Base-by-base conservation (phyloP, 2,113 vertebrate species). In the Rhizomys pruinosus region DNA sequence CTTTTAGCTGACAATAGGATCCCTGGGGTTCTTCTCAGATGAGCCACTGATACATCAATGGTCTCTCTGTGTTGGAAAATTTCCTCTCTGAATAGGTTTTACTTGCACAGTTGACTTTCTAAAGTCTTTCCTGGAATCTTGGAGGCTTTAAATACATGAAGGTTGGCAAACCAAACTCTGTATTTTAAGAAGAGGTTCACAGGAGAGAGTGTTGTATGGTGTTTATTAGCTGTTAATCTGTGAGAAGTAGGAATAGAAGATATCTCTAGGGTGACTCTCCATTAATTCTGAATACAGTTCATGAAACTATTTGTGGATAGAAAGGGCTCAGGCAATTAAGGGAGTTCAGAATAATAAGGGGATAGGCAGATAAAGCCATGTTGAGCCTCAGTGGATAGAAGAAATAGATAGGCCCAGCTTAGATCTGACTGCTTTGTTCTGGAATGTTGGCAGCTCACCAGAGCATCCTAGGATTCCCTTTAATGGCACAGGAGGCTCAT, bases 141-240 rank as follows among this genome's bases (percentile, higher is more conserved):
- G 10, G 96, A 97, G 97, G 96, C 98, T 98, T 98, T 98, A 98
- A 98, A 98, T 98, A 98, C 85, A 98, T 94, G 66, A 25, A 94
- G 74, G 95, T 84, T 98, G 98, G 98, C 97, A 98, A 98, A 98
- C 80, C 84, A 96, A 98, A 98, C 90, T 96, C 97, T 97, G 89
- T 98, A 98, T 98, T 98, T 98, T 97, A 98, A 97, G 96, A 98
- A 98, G 97, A 98, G 95, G 95, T 98, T 97, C 97, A 96, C 96
- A 97, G 92, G 96, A 98, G 96, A 98, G 95, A 96, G 97, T 97
- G 90, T 89, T 96, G 95, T 96, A 92, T 95, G 97, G 98, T 98
- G 98, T 98, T 98, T 98, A 98, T 98, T 98, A 98, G 98, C 98
- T 98, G 98, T 97, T 98, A 98, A 98, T 98, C 98, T 98, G 98